Percentiles rank a stretch among this genome's conserved stretches.
These are phyloP conservation scores for Megaustenia siamemsis DNA, from an alignment of 2,888 invertebrate genomes.

Conservation along the genomic window DNA sequence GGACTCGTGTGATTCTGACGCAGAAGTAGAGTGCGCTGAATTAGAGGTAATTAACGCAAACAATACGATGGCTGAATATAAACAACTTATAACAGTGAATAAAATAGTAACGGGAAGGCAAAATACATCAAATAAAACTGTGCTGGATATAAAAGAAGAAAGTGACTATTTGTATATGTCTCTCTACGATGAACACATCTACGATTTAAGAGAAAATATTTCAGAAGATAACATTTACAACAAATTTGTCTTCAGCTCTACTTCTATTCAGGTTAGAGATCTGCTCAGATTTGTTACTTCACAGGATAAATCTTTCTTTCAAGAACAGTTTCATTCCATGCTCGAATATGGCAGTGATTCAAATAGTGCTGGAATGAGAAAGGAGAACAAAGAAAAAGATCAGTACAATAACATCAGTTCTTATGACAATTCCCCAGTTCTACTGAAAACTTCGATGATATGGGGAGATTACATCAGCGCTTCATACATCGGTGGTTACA, in stretches of 20 bases:
- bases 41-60: background rate
- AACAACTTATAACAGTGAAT: background rate
- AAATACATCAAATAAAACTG: no score
- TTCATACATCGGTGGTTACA: background rate
- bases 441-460: background rate
- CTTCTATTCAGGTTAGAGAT: background rate
- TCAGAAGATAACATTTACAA: background rate
- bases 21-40: background rate
- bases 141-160: no score
- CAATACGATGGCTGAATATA: background rate
- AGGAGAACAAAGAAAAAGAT: conserved; percentile 2
- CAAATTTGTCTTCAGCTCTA: background rate
- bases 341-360: background rate
- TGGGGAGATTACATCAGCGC: background rate
- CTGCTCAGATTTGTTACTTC: background rate
- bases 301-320: conserved; percentile 2
- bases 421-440: background rate
- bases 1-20: background rate
- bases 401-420: conserved; percentile 6
- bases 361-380: background rate
- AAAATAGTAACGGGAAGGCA: no score
- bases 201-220: background rate
- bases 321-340: conserved; percentile 1
- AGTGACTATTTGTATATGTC: no score
- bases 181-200: background rate